These are phyloP conservation scores for Drosophila prolongata DNA, from an alignment of 2,888 invertebrate genomes.

Conservation along the genomic window DNA sequence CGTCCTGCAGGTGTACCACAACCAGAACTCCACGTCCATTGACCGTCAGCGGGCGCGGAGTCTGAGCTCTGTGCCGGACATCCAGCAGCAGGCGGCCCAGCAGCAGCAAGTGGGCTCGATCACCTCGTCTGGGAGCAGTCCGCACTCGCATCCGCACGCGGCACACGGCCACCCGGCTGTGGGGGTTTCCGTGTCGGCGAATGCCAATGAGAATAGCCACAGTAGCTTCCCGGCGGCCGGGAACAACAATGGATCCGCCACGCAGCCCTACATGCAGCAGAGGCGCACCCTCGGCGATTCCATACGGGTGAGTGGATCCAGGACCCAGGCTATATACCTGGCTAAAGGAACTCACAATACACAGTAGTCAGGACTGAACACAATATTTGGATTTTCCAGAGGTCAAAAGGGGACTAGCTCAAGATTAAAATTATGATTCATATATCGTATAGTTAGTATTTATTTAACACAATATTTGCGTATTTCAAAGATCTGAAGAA, in stretches of 20 bases:
- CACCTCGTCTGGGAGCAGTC: slow-evolving; percentile 48
- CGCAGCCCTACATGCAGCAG: slow-evolving; percentile 73
- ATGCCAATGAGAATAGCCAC: slow-evolving; percentile 63
- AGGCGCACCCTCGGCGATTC: slow-evolving; percentile 71
- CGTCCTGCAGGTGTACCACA: slow-evolving; percentile 87
- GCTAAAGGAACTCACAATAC: too few species aligned
- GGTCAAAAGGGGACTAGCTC: not conserved
- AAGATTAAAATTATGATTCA: not conserved
- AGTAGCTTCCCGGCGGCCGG: slow-evolving; percentile 49
- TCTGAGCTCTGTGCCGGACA: slow-evolving; percentile 92
- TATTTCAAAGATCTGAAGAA: too few species aligned
- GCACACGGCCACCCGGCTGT: slow-evolving; percentile 48
- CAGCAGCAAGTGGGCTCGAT: slow-evolving; percentile 68
- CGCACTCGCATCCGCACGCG: slow-evolving; percentile 58
- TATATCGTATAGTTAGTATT: too few species aligned
- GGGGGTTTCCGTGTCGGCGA: slow-evolving; percentile 60
- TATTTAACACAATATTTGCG: too few species aligned
- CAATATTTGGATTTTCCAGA: not conserved
- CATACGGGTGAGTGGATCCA: slow-evolving; percentile 63
- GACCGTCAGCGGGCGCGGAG: slow-evolving; percentile 93
- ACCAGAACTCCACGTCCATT: slow-evolving; percentile 85
- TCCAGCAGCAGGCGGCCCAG: slow-evolving; percentile 84
- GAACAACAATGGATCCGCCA: slow-evolving; percentile 74
- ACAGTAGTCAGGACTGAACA: too few species aligned
- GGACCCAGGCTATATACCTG: not conserved